Percentiles rank a stretch among this genome's conserved stretches.
Conservation (phyloP, 37 sponge, comb jelly and placozoan genomes). For the Haliclona indistincta region DNA sequence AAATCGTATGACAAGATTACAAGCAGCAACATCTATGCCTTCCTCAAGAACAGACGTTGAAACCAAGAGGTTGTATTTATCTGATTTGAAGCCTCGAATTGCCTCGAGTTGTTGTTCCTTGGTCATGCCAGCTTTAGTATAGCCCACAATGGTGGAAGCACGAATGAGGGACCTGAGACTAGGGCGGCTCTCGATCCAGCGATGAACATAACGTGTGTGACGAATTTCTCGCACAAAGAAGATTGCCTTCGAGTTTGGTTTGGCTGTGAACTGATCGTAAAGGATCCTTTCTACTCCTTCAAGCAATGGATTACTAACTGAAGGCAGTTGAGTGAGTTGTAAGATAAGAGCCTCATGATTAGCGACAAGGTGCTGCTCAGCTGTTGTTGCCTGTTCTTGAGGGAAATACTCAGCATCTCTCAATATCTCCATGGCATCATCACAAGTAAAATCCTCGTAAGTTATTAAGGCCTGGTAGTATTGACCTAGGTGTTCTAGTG, state of each 20-base stretch:
- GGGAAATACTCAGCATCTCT: not conserved
- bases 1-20: constrained; percentile 72
- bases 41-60: constrained; percentile 75
- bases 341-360: not conserved
- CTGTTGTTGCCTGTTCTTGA: not conserved
- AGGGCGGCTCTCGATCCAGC: constrained; percentile 17
- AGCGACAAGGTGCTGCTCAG: constrained; percentile 11
- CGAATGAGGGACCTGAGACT: not conserved
- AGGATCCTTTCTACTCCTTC: constrained; percentile 13
- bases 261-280: not conserved
- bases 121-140: constrained; percentile 32
- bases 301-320: constrained; percentile 43
- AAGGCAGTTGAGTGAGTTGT: not conserved
- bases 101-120: constrained; percentile 51
- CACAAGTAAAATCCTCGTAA: constrained; percentile 41
- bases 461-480: constrained; percentile 22
- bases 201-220: not conserved
- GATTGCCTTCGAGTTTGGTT: constrained; percentile 27
- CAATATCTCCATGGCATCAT: constrained; percentile 51
- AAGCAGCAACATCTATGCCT: constrained; percentile 75
- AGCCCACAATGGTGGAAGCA: not conserved
- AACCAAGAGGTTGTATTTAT: constrained; percentile 56
- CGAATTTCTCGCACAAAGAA: constrained; percentile 56
- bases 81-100: constrained; percentile 40
- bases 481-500: constrained; percentile 12